Conservation (phyloP, 2,113 vertebrate species). For the Athene cunicularia region DNA sequence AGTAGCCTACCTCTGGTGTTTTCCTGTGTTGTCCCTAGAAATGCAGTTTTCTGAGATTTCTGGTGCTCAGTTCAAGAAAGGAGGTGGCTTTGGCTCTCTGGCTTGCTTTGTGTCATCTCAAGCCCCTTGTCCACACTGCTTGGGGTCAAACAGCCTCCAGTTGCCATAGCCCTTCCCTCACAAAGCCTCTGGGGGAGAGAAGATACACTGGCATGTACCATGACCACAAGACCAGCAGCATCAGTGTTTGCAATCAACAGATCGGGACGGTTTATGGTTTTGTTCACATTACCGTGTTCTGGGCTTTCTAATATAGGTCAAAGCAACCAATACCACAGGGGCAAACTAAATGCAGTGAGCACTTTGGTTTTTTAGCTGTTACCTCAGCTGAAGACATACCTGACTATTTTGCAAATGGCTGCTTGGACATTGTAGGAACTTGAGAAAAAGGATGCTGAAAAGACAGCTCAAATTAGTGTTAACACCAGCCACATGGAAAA, state of each 20-base stretch:
- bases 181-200: neutral
- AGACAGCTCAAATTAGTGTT: neutral
- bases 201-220: rapidly evolving
- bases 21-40: neutral
- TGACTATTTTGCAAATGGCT: neutral
- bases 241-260: neutral
- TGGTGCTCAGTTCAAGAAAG: neutral
- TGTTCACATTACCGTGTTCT: neutral
- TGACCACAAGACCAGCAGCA: neutral
- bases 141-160: neutral
- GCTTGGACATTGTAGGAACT: neutral
- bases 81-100: neutral
- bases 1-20: neutral
- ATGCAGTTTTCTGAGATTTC: neutral
- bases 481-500: neutral
- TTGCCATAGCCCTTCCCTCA: neutral
- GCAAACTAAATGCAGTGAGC: neutral
- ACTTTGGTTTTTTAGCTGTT: neutral
- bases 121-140: neutral
- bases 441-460: neutral
- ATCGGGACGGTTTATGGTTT: neutral
- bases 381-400: neutral
- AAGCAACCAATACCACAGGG: neutral
- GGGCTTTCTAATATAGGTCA: neutral
- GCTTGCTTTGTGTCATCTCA: neutral